Base-by-base conservation (phyloP, 2,888 invertebrate genomes). In the Lampropteryx suffumata region DNA sequence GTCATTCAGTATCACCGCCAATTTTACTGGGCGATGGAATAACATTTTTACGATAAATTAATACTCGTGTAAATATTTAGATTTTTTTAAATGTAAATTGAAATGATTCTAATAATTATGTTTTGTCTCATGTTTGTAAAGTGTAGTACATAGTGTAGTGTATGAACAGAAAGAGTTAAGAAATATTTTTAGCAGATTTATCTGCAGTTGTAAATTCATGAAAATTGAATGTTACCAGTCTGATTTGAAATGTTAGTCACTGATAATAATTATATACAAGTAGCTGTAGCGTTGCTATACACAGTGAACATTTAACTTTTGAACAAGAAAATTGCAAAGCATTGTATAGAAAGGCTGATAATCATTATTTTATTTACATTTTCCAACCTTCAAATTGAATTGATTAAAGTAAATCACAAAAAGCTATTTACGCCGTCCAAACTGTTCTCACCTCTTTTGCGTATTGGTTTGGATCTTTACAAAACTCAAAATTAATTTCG, bases 401-500 rank as follows among this genome's bases (percentile, higher is more conserved):
- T n/a, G n/a, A n/a, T n/a, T n/a, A 26, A 0, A 33, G 27, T 35
- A 24, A 59, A 55, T 24, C 7, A 24, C 24, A 52, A 54, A 33
- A 83, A 82, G 82, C 66, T 64, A 55, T 69, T 69, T 71, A 65
- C 69, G 69, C 76, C 60, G 68, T 67, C 68, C 73, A 82, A 79
- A 77, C 68, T 52, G 61, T 66, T 83, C 88, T 87, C 88, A 88
- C 87, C 87, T 88, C 72, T 41, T 62, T 58, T 48, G n/a, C 57
- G 50, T 46, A 53, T 57, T 55, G 60, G 59, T 62, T 72, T 73
- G 65, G 69, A 70, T 63, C 58, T 61, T 59, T 63, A 60, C 54
- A 57, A 51, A 62, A 75, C 66, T 71, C 63, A 67, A 75, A 17
- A 80, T 57, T 61, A 66, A 52, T 48, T 32, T 74, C 74, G 69